phyloP scores from a whole-genome alignment of 1,140 invertebrate genomes.

The Neodiprion virginianus region DNA sequence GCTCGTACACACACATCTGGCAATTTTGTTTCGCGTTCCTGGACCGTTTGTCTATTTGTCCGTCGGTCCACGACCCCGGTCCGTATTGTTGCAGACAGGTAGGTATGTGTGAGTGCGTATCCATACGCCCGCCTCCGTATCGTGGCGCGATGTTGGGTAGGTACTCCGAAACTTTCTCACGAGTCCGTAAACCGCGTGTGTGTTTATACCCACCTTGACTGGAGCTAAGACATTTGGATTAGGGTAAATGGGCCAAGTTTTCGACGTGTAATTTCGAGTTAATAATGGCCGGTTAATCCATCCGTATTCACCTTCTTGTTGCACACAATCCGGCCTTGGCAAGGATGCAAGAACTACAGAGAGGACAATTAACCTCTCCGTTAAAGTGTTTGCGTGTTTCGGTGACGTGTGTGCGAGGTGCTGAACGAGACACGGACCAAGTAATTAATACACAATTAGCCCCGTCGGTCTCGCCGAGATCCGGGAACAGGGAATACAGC shows the following conservation, averaged over 20 bases:
- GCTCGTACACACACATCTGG: not conserved
- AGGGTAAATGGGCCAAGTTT: not conserved
- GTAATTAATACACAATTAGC: not conserved
- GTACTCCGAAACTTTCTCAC: no score
- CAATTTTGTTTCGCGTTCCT: not conserved
- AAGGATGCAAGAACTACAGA: not conserved
- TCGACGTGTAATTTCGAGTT: constrained; percentile 5
- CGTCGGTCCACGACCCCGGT: not conserved
- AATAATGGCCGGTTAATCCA: not conserved
- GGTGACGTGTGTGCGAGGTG: not conserved
- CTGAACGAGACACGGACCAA: not conserved
- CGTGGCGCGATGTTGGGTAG: no score
- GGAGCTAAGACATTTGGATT: no score
- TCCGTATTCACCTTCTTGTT: not conserved
- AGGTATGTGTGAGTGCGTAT: no score
- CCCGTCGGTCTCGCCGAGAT: not conserved
- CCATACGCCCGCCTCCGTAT: no score
- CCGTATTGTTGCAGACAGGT: no score
- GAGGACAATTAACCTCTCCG: not conserved
- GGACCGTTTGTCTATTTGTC: not conserved
- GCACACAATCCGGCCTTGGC: no score
- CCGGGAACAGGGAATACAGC: not conserved
- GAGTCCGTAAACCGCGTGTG: no score
- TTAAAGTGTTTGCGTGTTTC: not conserved
- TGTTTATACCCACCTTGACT: no score